A percentile compares a stretch with the other conserved stretches of the same genome.
phyloP scores from a whole-genome alignment of 2,888 invertebrate species.

The Drosophila formosana region DNA sequence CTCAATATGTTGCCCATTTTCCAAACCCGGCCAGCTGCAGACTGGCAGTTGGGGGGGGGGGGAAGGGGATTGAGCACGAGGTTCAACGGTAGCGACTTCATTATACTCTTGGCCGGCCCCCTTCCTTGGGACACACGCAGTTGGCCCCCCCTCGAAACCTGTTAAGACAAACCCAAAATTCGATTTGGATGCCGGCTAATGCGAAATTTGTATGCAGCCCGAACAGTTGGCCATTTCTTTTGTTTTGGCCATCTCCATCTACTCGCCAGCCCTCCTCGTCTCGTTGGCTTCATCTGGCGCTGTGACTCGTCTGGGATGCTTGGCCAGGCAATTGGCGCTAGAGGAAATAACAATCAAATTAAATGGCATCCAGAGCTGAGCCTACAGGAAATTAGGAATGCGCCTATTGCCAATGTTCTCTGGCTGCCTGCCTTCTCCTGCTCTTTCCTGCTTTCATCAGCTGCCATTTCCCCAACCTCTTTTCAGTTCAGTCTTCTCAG shows the following conservation, averaged over 20 bases:
- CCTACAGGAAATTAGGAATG: slow-evolving; percentile 73
- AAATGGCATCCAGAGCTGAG: slow-evolving; percentile 59
- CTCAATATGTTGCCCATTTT: slow-evolving; percentile 68
- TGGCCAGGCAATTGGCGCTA: slow-evolving; percentile 59
- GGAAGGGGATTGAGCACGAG: too few relatives aligned
- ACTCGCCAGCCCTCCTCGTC: neutral
- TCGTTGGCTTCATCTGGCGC: neutral
- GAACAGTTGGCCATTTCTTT: slow-evolving; percentile 71
- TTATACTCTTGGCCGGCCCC: slow-evolving; percentile 23
- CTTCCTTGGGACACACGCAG: neutral
- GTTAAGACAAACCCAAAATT: slow-evolving; percentile 36
- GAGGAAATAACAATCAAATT: slow-evolving; percentile 77
- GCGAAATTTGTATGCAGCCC: slow-evolving; percentile 77
- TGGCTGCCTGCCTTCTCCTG: neutral
- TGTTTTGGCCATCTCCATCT: slow-evolving; percentile 50
- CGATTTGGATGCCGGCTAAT: slow-evolving; percentile 65
- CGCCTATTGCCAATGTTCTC: slow-evolving; percentile 30
- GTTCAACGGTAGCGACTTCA: slow-evolving; percentile 43
- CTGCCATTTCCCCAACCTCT: neutral
- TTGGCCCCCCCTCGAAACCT: neutral
- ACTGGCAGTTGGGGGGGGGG: neutral
- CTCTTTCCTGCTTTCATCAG: slow-evolving; percentile 1
- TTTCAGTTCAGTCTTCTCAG: too few relatives aligned
- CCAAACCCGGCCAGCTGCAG: slow-evolving; percentile 16
- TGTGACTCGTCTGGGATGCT: slow-evolving; percentile 29